These are phyloP conservation scores for Gari tellinella DNA, from an alignment of 2,888 invertebrate species.

Conservation along the genomic window DNA sequence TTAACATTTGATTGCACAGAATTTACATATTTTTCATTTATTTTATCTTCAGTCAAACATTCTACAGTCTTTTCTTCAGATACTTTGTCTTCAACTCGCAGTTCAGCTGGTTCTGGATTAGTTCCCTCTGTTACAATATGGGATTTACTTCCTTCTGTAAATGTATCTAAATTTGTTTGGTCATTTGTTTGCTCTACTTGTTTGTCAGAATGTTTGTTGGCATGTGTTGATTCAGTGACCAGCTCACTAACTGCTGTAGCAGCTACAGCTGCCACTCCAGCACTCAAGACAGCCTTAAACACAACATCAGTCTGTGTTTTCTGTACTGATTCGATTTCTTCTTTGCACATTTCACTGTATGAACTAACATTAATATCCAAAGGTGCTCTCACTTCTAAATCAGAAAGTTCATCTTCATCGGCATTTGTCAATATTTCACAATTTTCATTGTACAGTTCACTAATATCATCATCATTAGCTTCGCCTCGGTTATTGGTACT, in stretches of 20 bases:
- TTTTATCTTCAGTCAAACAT: conserved; percentile 5
- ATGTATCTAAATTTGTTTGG: neutral
- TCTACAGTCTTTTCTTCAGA: conserved; percentile 1
- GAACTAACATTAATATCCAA: neutral
- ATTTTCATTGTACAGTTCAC: neutral
- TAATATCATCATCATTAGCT: too few species aligned
- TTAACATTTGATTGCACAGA: neutral
- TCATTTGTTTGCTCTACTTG: neutral
- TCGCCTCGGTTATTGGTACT: too few species aligned
- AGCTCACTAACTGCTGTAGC: conserved; percentile 43
- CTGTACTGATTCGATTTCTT: conserved; percentile 46
- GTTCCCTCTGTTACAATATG: neutral
- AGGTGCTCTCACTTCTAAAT: neutral
- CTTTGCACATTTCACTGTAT: conserved; percentile 28
- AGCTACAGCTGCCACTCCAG: conserved; percentile 54
- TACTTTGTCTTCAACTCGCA: neutral
- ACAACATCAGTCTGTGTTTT: conserved; percentile 33
- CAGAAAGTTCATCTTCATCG: neutral
- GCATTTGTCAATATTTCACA: conserved; percentile 2
- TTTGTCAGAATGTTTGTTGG: neutral
- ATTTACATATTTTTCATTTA: neutral
- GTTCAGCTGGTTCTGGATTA: neutral
- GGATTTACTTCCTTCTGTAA: too few species aligned
- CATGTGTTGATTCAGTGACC: neutral
- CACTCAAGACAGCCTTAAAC: conserved; percentile 47